phyloP scores from a whole-genome alignment of 2,797 vertebrate genomes.

The Crenuchus spilurus region DNA sequence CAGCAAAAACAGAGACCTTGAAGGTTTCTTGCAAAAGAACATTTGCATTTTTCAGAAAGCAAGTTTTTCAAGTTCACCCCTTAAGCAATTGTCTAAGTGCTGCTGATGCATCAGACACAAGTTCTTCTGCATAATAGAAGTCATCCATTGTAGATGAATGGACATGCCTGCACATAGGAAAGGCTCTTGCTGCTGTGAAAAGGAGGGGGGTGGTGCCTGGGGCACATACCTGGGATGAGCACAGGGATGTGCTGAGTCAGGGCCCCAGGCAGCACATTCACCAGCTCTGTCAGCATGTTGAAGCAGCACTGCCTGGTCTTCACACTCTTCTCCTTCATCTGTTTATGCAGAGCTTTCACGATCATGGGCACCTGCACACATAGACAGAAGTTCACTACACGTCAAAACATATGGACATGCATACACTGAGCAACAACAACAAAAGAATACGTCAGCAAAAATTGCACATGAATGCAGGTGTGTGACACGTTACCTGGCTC shows the following conservation, averaged over 20 bases:
- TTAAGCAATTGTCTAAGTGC: slow-evolving; percentile 1
- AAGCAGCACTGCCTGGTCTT: slow-evolving; percentile 99
- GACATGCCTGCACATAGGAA: neutral
- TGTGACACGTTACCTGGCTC: slow-evolving; percentile 87
- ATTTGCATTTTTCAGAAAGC: neutral
- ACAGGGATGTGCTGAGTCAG: slow-evolving; percentile 95
- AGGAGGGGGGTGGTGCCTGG: neutral
- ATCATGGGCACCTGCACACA: slow-evolving; percentile 93
- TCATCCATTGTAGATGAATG: slow-evolving; percentile 12
- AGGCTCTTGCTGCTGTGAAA: slow-evolving; percentile 19
- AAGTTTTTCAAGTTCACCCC: neutral
- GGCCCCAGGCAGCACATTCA: slow-evolving; percentile 95
- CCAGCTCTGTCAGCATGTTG: slow-evolving; percentile 98
- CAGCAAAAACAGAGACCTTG: neutral
- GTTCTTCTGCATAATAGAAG: neutral
- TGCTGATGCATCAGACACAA: neutral
- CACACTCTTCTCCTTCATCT: slow-evolving; percentile 99
- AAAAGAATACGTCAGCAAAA: neutral
- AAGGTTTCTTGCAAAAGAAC: neutral
- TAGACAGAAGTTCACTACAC: neutral
- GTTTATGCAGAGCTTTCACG: slow-evolving; percentile 97
- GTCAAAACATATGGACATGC: neutral
- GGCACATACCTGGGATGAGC: slow-evolving; percentile 58
- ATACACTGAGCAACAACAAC: neutral
- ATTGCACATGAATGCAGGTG: neutral